Evolutionary conservation across 2,113 vertebrate genomes (phyloP).

Genomic region (Anas platyrhynchos): DNA sequence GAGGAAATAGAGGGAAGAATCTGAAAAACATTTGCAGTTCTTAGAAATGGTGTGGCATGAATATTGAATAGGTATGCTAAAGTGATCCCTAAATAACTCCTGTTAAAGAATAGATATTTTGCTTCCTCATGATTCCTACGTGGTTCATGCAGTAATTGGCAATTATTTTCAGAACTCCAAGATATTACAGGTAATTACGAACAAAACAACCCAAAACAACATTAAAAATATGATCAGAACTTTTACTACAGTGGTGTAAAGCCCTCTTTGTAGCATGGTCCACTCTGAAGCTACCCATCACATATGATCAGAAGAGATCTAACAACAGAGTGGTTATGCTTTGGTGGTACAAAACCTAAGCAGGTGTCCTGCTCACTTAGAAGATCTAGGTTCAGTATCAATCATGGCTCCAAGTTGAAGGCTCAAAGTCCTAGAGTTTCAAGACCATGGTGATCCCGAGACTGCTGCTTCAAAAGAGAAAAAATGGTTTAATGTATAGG

Average conservation of each 20-base stretch:
- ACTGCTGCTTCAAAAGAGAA: background rate
- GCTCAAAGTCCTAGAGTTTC: background rate
- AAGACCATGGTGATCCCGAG: background rate
- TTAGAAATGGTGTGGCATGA: constrained; percentile 62
- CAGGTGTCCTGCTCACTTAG: background rate
- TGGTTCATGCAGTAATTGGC: background rate
- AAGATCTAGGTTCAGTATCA: background rate
- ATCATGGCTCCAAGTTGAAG: background rate
- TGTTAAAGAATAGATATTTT: constrained; percentile 48
- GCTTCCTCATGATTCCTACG: background rate
- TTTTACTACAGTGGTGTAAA: background rate
- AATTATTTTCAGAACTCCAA: constrained; percentile 30
- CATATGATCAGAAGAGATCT: background rate
- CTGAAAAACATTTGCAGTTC: constrained; percentile 16
- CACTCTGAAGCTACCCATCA: background rate
- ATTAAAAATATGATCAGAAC: background rate
- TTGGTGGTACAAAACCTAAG: background rate
- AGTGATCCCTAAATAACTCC: constrained; percentile 44
- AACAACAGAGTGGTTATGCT: background rate
- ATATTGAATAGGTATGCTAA: constrained; percentile 31
- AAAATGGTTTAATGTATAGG: background rate
- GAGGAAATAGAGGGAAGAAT: constrained; percentile 43
- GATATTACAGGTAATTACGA: background rate
- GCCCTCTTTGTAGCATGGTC: background rate
- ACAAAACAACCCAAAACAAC: background rate